phyloP scores from a whole-genome alignment of 2,888 invertebrate species.

The Gymnoscelis rufifasciata region DNA sequence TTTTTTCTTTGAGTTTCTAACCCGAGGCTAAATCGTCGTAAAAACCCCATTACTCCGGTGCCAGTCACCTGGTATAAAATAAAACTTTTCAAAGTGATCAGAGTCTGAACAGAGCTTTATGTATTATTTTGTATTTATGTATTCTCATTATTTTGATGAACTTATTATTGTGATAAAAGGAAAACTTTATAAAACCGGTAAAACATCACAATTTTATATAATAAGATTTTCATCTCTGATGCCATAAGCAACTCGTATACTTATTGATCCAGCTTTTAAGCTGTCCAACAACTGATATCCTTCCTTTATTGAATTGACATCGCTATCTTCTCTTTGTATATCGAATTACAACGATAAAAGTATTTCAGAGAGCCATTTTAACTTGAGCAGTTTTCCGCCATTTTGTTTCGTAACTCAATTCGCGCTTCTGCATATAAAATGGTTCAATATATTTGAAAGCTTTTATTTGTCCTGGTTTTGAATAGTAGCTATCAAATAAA shows the following conservation, averaged over 20 bases:
- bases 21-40: no score
- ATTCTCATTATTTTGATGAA: no score
- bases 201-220: neutral
- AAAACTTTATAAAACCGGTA: constrained; percentile 15
- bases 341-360: constrained; percentile 47
- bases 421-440: constrained; percentile 26
- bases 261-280: constrained; percentile 25
- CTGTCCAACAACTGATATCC: constrained; percentile 34
- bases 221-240: no score
- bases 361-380: constrained; percentile 35
- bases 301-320: constrained; percentile 39
- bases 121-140: no score
- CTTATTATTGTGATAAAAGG: no score
- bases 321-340: constrained; percentile 38
- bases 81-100: no score
- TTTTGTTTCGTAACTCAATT: constrained; percentile 18
- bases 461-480: constrained; percentile 8
- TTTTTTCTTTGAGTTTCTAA: no score
- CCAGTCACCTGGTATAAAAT: no score
- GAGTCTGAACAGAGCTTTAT: no score
- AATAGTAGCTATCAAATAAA: constrained; percentile 2
- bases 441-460: constrained; percentile 28
- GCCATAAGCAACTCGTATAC: no score
- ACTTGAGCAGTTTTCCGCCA: constrained; percentile 29
- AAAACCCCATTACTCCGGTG: no score